Evolutionary conservation across 2,797 vertebrate genomes (phyloP), one percentile per base, ranked within the genome.

Genomic region (Falco biarmicus): DNA sequence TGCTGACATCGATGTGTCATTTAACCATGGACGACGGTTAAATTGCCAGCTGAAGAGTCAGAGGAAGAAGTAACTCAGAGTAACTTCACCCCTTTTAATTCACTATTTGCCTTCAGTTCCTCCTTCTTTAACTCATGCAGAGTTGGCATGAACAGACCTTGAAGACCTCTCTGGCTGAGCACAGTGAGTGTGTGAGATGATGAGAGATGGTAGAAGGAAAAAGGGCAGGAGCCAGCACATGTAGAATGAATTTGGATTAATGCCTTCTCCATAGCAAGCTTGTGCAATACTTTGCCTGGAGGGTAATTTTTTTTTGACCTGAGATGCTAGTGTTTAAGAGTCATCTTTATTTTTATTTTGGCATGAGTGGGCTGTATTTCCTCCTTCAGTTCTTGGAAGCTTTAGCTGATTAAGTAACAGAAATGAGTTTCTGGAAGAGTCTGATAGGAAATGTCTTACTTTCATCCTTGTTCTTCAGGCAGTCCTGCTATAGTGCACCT

Each of bases 141-240:
- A 3, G 11, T 15, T 20, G 73, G 37, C 0, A 0, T 56, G 54
- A 41, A 25, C 0, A 8, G 32, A 28, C 56, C 34, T 39, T n/a
- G 21, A 37, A 54, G 32, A 69, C 16, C 54, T 34, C n/a, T 45
- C 39, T 32, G 56, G 15, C 28, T 51, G 48, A 32, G 45, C 34
- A 20, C 0, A 9, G 43, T 6, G 19, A 18, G 39, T 20, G 8
- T 6, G 6, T 39, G 54, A 51, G 48, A 15, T 47, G 29, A 34
- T 21, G 68, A 50, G 29, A 60, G 37, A 11, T 4, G 20, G 45
- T 18, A 28, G 63, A 39, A 68, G n/a, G 37, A 31, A 29, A 43
- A 57, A 56, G 28, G 59, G 53, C 16, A n/a, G 60, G 60, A 68
- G 25, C n/a, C 28, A 39, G 68, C 1, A 1, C 12, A 13, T 0